A percentile compares a stretch with the other conserved stretches of the same genome.
phyloP scores from a whole-genome alignment of 1,140 invertebrate genomes.

The Drosophila lacertosa region DNA sequence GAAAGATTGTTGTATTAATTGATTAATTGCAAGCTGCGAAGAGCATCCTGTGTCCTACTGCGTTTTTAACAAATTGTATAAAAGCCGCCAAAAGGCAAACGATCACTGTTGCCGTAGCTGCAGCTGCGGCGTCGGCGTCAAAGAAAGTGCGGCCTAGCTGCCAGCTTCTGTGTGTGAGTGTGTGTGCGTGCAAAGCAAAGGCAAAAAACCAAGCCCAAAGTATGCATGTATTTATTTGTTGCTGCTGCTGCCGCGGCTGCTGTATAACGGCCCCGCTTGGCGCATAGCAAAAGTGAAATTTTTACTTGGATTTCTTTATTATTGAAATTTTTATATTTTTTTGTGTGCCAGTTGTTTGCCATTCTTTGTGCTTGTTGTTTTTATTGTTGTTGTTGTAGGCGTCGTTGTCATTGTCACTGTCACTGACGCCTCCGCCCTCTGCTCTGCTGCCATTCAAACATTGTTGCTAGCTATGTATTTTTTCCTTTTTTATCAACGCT shows the following conservation, averaged over 20 bases:
- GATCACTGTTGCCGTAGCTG: constrained; percentile 19
- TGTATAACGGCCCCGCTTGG: constrained; percentile 37
- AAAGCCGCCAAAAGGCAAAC: constrained; percentile 70
- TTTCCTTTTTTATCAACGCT: constrained; percentile 63
- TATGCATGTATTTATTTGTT: constrained; percentile 41
- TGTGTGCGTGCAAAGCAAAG: constrained; percentile 50
- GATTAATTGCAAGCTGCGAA: constrained; percentile 32
- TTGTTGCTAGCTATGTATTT: constrained; percentile 2
- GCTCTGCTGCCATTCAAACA: constrained; percentile 32
- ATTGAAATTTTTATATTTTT: constrained; percentile 63
- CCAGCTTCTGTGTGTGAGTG: constrained; percentile 19
- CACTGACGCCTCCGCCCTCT: constrained; percentile 39
- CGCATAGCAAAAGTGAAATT: constrained; percentile 72
- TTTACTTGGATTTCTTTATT: constrained; percentile 51
- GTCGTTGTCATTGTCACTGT: constrained; percentile 23
- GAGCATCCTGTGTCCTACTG: neutral
- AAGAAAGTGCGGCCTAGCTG: constrained; percentile 67
- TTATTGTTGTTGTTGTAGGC: constrained; percentile 8
- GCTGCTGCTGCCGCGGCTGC: constrained; percentile 10
- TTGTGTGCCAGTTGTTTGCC: constrained; percentile 31
- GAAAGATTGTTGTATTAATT: constrained; percentile 27
- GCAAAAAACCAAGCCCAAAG: constrained; percentile 63
- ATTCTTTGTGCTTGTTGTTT: constrained; percentile 41
- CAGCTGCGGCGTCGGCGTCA: constrained; percentile 28
- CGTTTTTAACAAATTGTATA: constrained; percentile 56